Base-by-base conservation (phyloP, 2,888 invertebrate genomes). In the Pomacea canaliculata region DNA sequence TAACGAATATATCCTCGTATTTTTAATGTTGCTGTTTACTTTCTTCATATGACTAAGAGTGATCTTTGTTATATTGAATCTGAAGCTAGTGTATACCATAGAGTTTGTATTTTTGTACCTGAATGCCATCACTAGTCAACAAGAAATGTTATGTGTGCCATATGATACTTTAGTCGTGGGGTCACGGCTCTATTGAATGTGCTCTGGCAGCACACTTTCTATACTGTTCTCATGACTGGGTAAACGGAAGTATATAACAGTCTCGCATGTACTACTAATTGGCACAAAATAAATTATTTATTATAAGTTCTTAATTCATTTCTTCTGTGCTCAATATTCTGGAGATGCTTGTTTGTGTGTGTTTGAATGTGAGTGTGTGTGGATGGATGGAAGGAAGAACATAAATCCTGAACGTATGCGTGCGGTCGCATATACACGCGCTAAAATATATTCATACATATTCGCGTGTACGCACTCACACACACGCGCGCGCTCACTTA, bases 141-240 rank as follows among this genome's bases (percentile, higher is more conserved):
- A 12, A 63, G 63, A n/a, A 27, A 63, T 63, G 63, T 27, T 63
- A 27, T 63, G n/a, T 63, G 63, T 63, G 63, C 63, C 63, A 63
- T 63, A 63, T 63, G 8, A 63, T 63, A n/a, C 12, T 19, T 27
- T 59, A 59, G 60, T 27, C 27, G 23, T 74, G 49, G 51, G 68
- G 60, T 69, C 23, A 19, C 18, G 5, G 49, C 48, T 74, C 49
- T 69, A 69, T 51, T 48, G 48, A 13, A 48, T 37, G 74, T 74
- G 74, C 74, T 74, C 74, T 69, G 74, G 74, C 16, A 74, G 74
- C 74, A 69, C 74, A 18, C 27, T 19, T 27, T 63, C n/a, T 63
- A 63, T 23, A 63, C 23, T 63, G 27, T 27, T 63, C 63, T 63
- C 63, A 23, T 63, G 63, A 63, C 63, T 27, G 23, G 23, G 63